Evolutionary conservation across 2,113 vertebrate species (phyloP), one percentile per base, ranked within the genome.

Genomic region (Serilophus lunatus): DNA sequence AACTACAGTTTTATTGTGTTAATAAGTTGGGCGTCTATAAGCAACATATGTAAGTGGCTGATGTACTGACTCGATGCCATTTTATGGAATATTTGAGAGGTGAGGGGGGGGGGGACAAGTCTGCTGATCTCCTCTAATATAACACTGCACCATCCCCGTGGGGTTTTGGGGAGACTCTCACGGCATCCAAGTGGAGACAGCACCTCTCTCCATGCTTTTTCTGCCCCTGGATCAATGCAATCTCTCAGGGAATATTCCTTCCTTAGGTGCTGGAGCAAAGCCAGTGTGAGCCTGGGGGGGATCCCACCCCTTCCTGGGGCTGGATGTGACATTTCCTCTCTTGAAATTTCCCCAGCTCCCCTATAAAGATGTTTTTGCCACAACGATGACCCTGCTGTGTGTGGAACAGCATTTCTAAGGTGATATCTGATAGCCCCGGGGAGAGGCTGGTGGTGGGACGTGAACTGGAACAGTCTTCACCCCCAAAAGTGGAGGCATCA

Each of bases 121-220:
- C 38, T 68, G 60, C 76, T 9, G 14, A 8, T 17, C 28, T 20
- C 22, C 63, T 20, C 42, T 5, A 12, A 4, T 3, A 45, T 4
- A 53, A 33, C 14, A 0, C n/a, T 24, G n/a, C 0, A 1, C 1
- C 5, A 33, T 54, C 28, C 53, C 71, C 4, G 0, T 0, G 1
- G 66, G 61, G 10, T 17, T 59, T 24, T 24, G 45, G 56, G 51
- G 71, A 16, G 3, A 1, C 10, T 16, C 9, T 38, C 29, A 36
- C 13, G 3, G 11, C 11, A 11, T 4, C 75, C 3, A 0, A 12
- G 42, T 0, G 0, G 14, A 13, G 31, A 13, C 3, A 3, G 28
- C 9, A 20, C 16, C 16, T 65, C 56, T 71, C 12, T 16, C 35
- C 0, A 0, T 2, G 33, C 3, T 10, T 12, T 19, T 29, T n/a